Evolutionary conservation across 2,113 vertebrate species (phyloP).

Genomic region (Cynocephalus volans): DNA sequence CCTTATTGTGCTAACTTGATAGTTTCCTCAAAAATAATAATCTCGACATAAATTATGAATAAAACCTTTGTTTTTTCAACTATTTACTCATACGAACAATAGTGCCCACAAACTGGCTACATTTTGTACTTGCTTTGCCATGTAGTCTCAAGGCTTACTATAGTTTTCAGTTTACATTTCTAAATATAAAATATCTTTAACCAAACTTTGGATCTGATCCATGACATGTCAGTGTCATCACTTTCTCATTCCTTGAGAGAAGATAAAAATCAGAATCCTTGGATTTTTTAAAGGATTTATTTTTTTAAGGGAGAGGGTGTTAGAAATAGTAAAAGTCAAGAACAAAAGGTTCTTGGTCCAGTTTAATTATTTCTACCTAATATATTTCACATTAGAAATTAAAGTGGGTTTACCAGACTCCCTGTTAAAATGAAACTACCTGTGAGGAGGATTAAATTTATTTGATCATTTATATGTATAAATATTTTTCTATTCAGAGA

Average conservation of each 20-base stretch:
- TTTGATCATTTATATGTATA: conserved; percentile 36
- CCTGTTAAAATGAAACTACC: conserved; percentile 26
- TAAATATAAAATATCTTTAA: conserved; percentile 50
- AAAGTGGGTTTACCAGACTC: conserved; percentile 44
- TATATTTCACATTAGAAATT: background rate
- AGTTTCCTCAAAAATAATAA: conserved; percentile 52
- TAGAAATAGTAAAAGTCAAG: conserved; percentile 51
- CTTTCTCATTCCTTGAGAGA: conserved; percentile 28
- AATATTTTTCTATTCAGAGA: conserved; percentile 17
- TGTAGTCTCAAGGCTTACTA: conserved; percentile 16
- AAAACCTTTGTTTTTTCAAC: conserved; percentile 36
- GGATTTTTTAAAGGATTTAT: background rate
- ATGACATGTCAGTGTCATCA: background rate
- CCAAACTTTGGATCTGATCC: conserved; percentile 27
- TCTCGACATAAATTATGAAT: conserved; percentile 50
- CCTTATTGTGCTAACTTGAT: conserved; percentile 35
- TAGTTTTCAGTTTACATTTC: conserved; percentile 55
- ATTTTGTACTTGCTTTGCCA: conserved; percentile 34
- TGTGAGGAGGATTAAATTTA: background rate
- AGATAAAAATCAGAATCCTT: conserved; percentile 43
- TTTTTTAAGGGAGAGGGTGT: background rate
- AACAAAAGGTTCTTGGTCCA: conserved; percentile 31
- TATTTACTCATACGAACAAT: conserved; percentile 33
- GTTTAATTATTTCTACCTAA: conserved; percentile 43
- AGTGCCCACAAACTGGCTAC: background rate